Evolutionary conservation across 2,797 vertebrate species (phyloP), one percentile per base, ranked within the genome.

Genomic region (Sphenopsis melanotis): DNA sequence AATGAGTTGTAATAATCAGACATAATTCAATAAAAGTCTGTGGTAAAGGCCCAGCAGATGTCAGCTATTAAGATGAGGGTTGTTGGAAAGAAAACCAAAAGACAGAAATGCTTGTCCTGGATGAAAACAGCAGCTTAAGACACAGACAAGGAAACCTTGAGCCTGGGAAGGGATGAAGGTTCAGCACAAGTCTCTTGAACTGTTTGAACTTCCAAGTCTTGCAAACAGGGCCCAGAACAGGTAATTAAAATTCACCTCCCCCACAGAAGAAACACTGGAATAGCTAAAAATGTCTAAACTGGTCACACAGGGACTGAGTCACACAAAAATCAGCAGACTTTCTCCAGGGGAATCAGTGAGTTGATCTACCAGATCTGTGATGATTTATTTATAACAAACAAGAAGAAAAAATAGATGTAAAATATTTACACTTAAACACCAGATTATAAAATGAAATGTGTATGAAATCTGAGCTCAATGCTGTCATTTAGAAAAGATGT

Each of bases 1-100:
- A 46, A 42, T 15, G 72, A 59, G 24, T n/a, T 36, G 37, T 32
- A 70, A 71, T 49, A 37, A 77, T 49, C 69, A 60, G 37, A 24
- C 1, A 1, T 17, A 53, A 60, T 0, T 3, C 20, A 39, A 9
- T 15, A 22, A 9, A 83, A 88, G 39, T 10, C 64, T 16, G 1
- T 13, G n/a, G 39, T 23, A 50, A 47, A 55, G 39, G 39, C 24
- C 17, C 47, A 32, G 50, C 9, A 42, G 30, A 34, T 23, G 10
- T 10, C 46, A 79, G 0, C 21, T 52, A 2, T 8, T 46, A 26
- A 55, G 16, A 30, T 61, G n/a, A 72, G 36, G 61, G 22, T 29
- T 77, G 17, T 9, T 50, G 68, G 30, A 30, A 34, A 74, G 49
- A 80, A 85, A 91, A 34, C 1, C 12, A 41, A 36, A 65, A 23